A percentile compares a stretch with the other conserved stretches of the same genome.
Conservation (phyloP, 2,113 vertebrate species). For the Mus musculus region GRCm39 chr2:37299501-37300000, state of each 20-base stretch:
- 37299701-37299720: neutral
- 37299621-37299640: slow-evolving; percentile 98
- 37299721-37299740: slow-evolving; percentile 66
- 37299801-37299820: no score
- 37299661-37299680: slow-evolving; percentile 93
- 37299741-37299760: slow-evolving; percentile 28
- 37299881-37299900: no score
- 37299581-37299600: slow-evolving; percentile 96
- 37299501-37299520: slow-evolving; percentile 91
- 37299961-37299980: no score
- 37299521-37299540: slow-evolving; percentile 90
- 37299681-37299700: slow-evolving; percentile 76
- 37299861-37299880: no score
- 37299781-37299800: neutral
- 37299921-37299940: no score
- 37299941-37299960: no score
- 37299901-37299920: no score
- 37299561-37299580: slow-evolving; percentile 94
- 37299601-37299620: slow-evolving; percentile 98
- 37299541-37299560: slow-evolving; percentile 91
- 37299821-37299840: no score
- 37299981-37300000: no score
- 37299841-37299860: no score
- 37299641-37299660: slow-evolving; percentile 95
- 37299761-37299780: slow-evolving; percentile 36